These are phyloP conservation scores for Brienomyrus brachyistius DNA, from an alignment of 2,113 vertebrate species.

Conservation along the genomic window DNA sequence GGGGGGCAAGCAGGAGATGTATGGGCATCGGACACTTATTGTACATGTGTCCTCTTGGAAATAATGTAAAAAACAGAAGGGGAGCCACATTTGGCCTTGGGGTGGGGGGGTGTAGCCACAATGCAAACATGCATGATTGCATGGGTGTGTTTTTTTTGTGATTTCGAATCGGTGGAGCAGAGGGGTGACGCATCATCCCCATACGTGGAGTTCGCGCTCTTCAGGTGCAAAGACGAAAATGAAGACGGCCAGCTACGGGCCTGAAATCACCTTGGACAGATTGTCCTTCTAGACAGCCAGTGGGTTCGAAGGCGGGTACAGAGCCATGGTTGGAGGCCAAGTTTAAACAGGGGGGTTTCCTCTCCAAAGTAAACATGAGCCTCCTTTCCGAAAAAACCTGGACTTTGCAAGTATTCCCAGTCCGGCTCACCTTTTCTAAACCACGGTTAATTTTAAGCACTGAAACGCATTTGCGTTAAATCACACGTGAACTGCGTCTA, in stretches of 20 bases:
- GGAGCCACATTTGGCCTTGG: not conserved
- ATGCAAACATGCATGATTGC: not conserved
- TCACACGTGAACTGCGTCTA: not conserved
- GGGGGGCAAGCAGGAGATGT: not conserved
- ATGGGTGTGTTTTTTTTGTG: not conserved
- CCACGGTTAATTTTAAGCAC: not conserved
- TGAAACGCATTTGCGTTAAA: constrained; percentile 15
- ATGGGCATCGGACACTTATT: not conserved
- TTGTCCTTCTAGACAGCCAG: not conserved
- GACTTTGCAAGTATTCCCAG: constrained; percentile 10
- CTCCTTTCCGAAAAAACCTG: constrained; percentile 16
- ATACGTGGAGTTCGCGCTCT: not conserved
- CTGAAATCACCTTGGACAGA: not conserved
- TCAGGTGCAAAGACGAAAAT: not conserved
- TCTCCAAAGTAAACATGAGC: constrained; percentile 21
- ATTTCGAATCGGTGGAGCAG: not conserved
- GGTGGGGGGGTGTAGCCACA: not conserved
- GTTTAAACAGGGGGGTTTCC: constrained; percentile 8
- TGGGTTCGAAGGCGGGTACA: constrained; percentile 1
- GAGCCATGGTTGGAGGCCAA: not conserved
- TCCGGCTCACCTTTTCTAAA: not conserved
- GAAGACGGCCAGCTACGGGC: not conserved
- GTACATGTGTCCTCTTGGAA: not conserved
- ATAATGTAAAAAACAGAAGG: not conserved
- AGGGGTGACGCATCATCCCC: not conserved